These are phyloP conservation scores for Tragelaphus imberbis DNA, from an alignment of 2,113 vertebrate species.

Conservation along the genomic window DNA sequence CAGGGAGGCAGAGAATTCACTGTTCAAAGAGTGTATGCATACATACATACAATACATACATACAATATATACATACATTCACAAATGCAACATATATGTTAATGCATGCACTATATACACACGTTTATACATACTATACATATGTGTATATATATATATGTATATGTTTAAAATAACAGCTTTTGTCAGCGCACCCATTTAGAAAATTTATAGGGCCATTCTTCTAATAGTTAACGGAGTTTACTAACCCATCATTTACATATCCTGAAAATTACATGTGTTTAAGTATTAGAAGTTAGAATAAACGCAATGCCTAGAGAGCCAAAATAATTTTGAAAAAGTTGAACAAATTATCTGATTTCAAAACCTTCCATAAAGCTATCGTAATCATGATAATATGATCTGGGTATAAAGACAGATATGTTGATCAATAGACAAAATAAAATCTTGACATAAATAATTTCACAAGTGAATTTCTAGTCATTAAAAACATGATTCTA, in stretches of 20 bases:
- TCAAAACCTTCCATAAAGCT: not conserved
- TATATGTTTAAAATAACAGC: not conserved
- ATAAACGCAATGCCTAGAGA: not conserved
- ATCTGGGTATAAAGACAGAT: not conserved
- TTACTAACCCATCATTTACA: not conserved
- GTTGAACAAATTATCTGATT: not conserved
- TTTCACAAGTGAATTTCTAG: not conserved
- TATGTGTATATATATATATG: not conserved
- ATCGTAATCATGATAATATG: rapidly evolving
- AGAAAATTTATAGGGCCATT: not conserved
- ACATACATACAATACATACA: not conserved
- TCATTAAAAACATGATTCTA: not conserved
- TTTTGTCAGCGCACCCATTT: not conserved
- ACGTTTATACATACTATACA: too few relatives aligned
- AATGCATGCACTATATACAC: too few relatives aligned
- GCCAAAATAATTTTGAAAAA: not conserved
- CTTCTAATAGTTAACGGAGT: not conserved
- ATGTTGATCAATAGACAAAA: not conserved
- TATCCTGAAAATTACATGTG: not conserved
- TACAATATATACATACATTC: too few relatives aligned
- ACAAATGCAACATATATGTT: too few relatives aligned
- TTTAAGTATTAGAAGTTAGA: not conserved
- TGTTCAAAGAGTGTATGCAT: not conserved
- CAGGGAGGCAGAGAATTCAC: not conserved
- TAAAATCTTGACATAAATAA: not conserved